Conservation (phyloP, 1,140 invertebrate genomes). For the Drosophila pectinifera region DNA sequence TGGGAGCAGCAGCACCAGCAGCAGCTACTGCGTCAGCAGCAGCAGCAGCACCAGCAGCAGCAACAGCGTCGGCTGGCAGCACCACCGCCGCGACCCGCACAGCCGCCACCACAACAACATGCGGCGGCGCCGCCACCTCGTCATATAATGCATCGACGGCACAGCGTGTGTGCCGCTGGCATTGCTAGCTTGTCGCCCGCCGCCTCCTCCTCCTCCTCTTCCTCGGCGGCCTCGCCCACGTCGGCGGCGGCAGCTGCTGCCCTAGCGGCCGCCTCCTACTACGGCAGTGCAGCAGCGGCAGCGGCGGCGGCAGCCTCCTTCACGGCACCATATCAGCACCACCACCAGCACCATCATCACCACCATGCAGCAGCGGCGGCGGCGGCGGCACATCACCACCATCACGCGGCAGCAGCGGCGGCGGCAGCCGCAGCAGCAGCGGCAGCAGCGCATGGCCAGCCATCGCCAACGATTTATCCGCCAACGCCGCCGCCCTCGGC, state of each 20-base stretch:
- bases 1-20: constrained; percentile 34
- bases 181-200: constrained; percentile 67
- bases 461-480: constrained; percentile 84
- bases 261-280: constrained; percentile 65
- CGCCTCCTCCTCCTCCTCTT: constrained; percentile 53
- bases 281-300: constrained; percentile 47
- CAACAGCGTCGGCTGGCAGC: neutral
- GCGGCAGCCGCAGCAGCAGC: constrained; percentile 5
- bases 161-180: constrained; percentile 66
- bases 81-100: constrained; percentile 28
- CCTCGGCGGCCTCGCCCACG: constrained; percentile 49
- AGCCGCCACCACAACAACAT: constrained; percentile 29
- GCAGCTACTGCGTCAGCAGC: constrained; percentile 25
- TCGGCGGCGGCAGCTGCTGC: constrained; percentile 63
- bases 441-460: constrained; percentile 64
- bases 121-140: constrained; percentile 48
- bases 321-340: constrained; percentile 52
- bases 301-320: constrained; percentile 48
- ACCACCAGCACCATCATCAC: constrained; percentile 44
- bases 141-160: constrained; percentile 61
- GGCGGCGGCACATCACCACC: constrained; percentile 47
- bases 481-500: constrained; percentile 84
- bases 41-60: constrained; percentile 11
- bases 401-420: neutral
- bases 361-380: constrained; percentile 59